Percentiles rank a stretch among this genome's conserved stretches.
Conservation (phyloP, 92 coral and sea anemone species). For the Epizoanthus illoricatus region DNA sequence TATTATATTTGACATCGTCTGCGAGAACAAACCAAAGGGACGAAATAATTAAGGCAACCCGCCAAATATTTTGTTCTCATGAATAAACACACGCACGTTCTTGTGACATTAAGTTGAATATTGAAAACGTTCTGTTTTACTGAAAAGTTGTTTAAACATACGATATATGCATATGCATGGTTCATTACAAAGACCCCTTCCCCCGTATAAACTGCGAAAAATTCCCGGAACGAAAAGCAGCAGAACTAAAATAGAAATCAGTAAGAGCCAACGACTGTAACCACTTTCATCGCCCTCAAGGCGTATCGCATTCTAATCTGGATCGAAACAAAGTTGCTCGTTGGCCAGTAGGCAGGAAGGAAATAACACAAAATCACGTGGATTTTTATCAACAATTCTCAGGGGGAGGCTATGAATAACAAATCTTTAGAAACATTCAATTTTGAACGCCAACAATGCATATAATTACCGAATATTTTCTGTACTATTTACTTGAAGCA, state of each 20-base stretch:
- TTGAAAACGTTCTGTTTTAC: too few species aligned
- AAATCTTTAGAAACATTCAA: background rate
- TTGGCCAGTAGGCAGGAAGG: background rate
- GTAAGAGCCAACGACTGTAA: background rate
- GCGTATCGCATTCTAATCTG: background rate
- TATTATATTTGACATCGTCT: too few species aligned
- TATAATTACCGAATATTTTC: background rate
- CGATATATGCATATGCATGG: too few species aligned
- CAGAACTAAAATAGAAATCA: background rate
- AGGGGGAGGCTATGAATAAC: background rate
- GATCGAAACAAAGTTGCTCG: background rate
- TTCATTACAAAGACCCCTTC: too few species aligned
- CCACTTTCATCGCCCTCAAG: constrained; percentile 1
- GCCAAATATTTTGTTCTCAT: too few species aligned
- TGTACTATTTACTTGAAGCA: background rate
- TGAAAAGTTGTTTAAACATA: too few species aligned
- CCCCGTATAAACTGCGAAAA: too few species aligned
- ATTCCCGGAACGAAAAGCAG: too few species aligned
- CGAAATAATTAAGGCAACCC: too few species aligned
- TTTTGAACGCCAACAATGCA: background rate
- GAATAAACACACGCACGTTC: too few species aligned
- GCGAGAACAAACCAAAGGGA: too few species aligned
- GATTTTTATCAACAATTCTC: background rate
- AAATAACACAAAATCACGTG: constrained; percentile 12
- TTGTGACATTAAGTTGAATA: too few species aligned